Base-by-base conservation (phyloP, 92 coral and sea anemone genomes). In the Pocillopora meandrina region DNA sequence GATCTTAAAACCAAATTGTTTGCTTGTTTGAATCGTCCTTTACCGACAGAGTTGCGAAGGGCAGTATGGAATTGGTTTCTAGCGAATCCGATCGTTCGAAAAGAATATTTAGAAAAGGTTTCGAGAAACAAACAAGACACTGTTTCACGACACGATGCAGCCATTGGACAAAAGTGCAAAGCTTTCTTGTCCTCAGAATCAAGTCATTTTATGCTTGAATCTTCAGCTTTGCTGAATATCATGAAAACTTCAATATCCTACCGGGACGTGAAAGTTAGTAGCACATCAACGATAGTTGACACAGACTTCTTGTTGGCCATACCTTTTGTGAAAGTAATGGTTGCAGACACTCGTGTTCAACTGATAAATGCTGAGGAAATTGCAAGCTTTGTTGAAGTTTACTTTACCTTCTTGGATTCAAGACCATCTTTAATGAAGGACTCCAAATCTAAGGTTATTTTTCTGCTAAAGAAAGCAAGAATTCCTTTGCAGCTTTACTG, bases 1-100 rank as follows among this genome's bases (percentile, higher is more conserved):
- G 93, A 89, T 86, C 73, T 94, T 65, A 87, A 77, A 61, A 80
- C 65, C 56, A 94, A 92, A 65, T 84, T 94, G 75, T 88, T 83
- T 65, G 33, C 90, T 9, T 92, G 95, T 71, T 81, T 94, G 9
- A 94, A 94, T 76, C 93, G 93, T 49, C 98, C 95, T 18, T 72
- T 94, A 21, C 95, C 93, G 21, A 63, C 87, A 10, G 87, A 82
- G 26, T 89, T 92, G 56, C 83, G 98, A 67, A 92, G 74, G 49
- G 87, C 92, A 56, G 81, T 94, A 5, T 94, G 98, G 98, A 80
- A 93, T 79, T 82, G 92, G 90, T 83, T 73, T 78, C 80, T 94
- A 55, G 85, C 84, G 56, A 89, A 92, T 78, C 92, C 92, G 21
- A 79, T 77, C 72, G 71, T 87, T 79, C 87, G 92, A 12, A 84